Base-by-base conservation (phyloP, 2,113 vertebrate species). In the Mustela lutreola region DNA sequence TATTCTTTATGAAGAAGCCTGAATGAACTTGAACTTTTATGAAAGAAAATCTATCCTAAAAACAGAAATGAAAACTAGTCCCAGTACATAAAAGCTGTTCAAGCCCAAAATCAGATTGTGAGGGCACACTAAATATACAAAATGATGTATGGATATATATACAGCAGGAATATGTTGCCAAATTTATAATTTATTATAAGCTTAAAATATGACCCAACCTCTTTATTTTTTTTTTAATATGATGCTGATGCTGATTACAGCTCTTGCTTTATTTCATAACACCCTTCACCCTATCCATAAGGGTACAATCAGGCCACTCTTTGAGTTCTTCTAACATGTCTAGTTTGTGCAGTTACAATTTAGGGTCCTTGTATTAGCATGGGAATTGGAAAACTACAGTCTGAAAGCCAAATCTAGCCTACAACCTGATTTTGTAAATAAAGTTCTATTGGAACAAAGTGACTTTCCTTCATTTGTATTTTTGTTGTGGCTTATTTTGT, bases 211-310 rank as follows among this genome's bases (percentile, higher is more conserved):
- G 10, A 78, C 26, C 10, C 31, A 76, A 42, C 63, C 3, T 45
- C 18, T 65, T 71, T 33, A 63, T 83, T 53, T 3, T 11, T 63
- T 33, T 60, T 39, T 39, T 39, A 15, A 15, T 53, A 28, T n/a
- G 31, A 80, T 1, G 22, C 4, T 1, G 33, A 11, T 21, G 33
- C 11, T 31, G 10, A 1, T 16, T 87, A 0, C 8, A 33, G 42
- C 9, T 95, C 11, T 4, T 0, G 1, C 3, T 70, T 89, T 53
- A 50, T 70, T 79, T 89, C 7, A 18, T 39, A 53, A 0, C 0
- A 19, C 0, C 50, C 58, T 62, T 73, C 26, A 45, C 19, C 15
- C 19, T 60, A 24, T 5, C 11, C 70, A 3, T 36, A 56, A 73
- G 1, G 3, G 4, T 73, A 1, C 2, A 83, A 65, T n/a, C 24